These are phyloP conservation scores for Pseudocheirus occidentalis DNA, from an alignment of 2,797 vertebrate genomes.

Conservation along the genomic window DNA sequence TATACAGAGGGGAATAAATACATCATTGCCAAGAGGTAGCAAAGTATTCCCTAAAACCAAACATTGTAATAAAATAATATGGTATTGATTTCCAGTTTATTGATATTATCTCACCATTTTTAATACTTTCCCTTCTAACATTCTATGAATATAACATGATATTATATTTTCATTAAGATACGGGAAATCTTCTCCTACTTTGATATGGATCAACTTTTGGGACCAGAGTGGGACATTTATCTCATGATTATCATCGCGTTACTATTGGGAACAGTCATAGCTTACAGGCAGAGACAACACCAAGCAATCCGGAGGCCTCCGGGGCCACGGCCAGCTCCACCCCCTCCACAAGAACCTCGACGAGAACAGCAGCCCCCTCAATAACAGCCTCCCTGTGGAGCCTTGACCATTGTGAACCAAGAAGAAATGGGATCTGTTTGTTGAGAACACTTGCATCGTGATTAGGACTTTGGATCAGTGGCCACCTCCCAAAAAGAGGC, in stretches of 20 bases:
- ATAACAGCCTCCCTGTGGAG: slow-evolving; percentile 73
- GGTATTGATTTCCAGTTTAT: slow-evolving; percentile 11
- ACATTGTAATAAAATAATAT: slow-evolving; percentile 22
- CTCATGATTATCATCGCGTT: slow-evolving; percentile 99
- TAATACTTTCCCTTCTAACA: not conserved
- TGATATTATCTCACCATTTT: not conserved
- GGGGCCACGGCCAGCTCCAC: slow-evolving; percentile 83
- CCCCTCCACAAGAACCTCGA: slow-evolving; percentile 82
- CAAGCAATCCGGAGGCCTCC: slow-evolving; percentile 88
- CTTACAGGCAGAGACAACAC: slow-evolving; percentile 97
- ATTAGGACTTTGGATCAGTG: slow-evolving; percentile 75
- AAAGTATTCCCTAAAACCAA: slow-evolving; percentile 7
- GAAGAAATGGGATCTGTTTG: slow-evolving; percentile 77
- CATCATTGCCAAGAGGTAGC: not conserved
- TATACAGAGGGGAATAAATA: not conserved
- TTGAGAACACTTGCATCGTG: slow-evolving; percentile 76
- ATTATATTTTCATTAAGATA: slow-evolving; percentile 84
- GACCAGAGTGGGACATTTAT: slow-evolving; percentile 99
- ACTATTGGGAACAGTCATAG: slow-evolving; percentile 96
- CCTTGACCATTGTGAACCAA: slow-evolving; percentile 58
- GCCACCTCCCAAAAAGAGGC: slow-evolving; percentile 80
- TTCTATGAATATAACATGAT: slow-evolving; percentile 32
- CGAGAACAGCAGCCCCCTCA: slow-evolving; percentile 83
- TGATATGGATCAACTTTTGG: slow-evolving; percentile 97
- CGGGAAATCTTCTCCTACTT: slow-evolving; percentile 91